Percentiles rank a stretch among this genome's conserved stretches.
Evolutionary conservation across 2,888 invertebrate species (phyloP).

Genomic region (Drosophila rellima): DNA sequence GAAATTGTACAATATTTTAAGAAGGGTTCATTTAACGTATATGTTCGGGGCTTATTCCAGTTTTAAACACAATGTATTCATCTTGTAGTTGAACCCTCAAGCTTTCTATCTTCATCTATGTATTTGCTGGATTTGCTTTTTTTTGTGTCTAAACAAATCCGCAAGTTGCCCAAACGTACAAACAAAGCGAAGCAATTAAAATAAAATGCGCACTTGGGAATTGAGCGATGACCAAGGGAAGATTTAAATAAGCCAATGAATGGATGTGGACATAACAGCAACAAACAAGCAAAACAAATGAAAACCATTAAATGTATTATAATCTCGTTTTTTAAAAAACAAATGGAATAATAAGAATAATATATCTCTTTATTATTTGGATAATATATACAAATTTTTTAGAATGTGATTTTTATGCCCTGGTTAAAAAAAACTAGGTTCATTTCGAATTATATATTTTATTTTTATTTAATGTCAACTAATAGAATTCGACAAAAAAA

Average conservation of each 20-base stretch:
- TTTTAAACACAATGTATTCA: not conserved
- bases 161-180: conserved; percentile 56
- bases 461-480: too few relatives aligned
- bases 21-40: not conserved
- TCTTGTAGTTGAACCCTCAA: not conserved
- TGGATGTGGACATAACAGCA: conserved; percentile 8
- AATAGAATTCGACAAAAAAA: too few relatives aligned
- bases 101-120: conserved; percentile 12
- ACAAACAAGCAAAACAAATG: conserved; percentile 21
- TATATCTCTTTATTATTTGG: too few relatives aligned
- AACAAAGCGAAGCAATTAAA: conserved; percentile 83
- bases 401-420: too few relatives aligned
- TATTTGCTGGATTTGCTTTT: conserved; percentile 27
- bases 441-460: too few relatives aligned
- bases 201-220: conserved; percentile 81
- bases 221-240: conserved; percentile 35
- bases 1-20: not conserved
- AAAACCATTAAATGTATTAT: conserved; percentile 40
- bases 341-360: not conserved
- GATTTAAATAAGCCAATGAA: conserved; percentile 28
- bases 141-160: conserved; percentile 32
- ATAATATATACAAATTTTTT: too few relatives aligned
- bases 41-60: not conserved
- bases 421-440: too few relatives aligned
- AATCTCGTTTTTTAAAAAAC: conserved; percentile 18